Base-by-base conservation (phyloP, 2,797 vertebrate genomes). In the Phrynocephalus guinanensis region DNA sequence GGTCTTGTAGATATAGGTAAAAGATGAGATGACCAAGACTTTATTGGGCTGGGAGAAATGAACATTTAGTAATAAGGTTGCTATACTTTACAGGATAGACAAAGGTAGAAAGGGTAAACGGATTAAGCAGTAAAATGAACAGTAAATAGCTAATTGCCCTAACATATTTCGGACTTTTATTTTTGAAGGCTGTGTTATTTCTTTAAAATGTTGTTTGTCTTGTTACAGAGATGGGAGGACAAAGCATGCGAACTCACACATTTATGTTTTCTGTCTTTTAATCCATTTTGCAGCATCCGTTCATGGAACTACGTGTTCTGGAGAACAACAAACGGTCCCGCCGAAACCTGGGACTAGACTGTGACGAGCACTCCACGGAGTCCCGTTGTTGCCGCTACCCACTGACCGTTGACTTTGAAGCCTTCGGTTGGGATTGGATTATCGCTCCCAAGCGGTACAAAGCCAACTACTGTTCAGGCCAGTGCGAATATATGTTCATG, bases 401-500 rank as follows among this genome's bases (percentile, higher is more conserved):
- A 0, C 98, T 99, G 82, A 99, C 99, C 0, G 99, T 99, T 92
- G 99, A 99, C 96, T 99, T 99, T 83, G 98, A 99, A 95, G 99
- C 99, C 1, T 99, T 99, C 24, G 99, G 99, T 92, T 99, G 99
- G 99, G 99, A 99, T 97, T 99, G 99, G 99, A 99, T 99, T 96
- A 99, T 99, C 92, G 99, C 99, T 0, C 99, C 99, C 88, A 99
- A 99, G 94, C 98, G 99, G 84, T 99, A 99, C 97, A 99, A 99
- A 96, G 99, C 99, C 96, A 99, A 99, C 97, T 99, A 99, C 95
- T 99, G 99, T 96, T 99, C 99, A 5, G 99, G 99, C 95, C 98
- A 99, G 95, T 99, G 99, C 96, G 99, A 99, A 96, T 99, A 99
- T 95, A 99, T 99, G 99, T 99, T 99, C 95, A 99, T 99, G 98